Conservation (phyloP, 2,113 vertebrate species). For the Hymenochirus boettgeri region DNA sequence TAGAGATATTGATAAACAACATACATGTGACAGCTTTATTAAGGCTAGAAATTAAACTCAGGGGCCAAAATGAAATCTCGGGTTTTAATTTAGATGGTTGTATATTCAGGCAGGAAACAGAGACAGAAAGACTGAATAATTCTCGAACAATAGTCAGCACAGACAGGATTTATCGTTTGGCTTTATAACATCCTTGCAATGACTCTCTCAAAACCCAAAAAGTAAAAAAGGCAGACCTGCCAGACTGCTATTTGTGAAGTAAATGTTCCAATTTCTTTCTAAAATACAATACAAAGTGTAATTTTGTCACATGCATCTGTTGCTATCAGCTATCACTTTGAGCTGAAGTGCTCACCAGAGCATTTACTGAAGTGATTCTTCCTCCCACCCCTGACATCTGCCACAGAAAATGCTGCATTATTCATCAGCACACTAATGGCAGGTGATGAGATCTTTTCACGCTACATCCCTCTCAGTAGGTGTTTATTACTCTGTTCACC, state of each 20-base stretch:
- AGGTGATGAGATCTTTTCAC: constrained; percentile 84
- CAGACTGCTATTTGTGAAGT: constrained; percentile 59
- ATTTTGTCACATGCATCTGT: constrained; percentile 74
- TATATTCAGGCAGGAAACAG: constrained; percentile 20
- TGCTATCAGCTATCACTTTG: constrained; percentile 69
- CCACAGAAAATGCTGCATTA: constrained; percentile 76
- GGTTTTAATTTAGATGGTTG: constrained; percentile 26
- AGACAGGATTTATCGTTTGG: constrained; percentile 44
- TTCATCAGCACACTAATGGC: constrained; percentile 78
- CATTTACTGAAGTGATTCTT: constrained; percentile 67
- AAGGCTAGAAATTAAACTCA: constrained; percentile 30
- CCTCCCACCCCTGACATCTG: constrained; percentile 75
- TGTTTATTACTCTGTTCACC: constrained; percentile 81
- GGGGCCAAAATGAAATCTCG: constrained; percentile 23
- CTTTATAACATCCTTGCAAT: constrained; percentile 46
- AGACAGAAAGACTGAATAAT: constrained; percentile 23
- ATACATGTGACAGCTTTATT: constrained; percentile 42
- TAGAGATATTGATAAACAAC: too few species aligned
- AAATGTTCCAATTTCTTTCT: constrained; percentile 68
- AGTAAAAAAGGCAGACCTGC: constrained; percentile 43
- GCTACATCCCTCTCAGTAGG: constrained; percentile 76
- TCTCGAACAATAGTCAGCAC: constrained; percentile 22
- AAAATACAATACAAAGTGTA: constrained; percentile 67
- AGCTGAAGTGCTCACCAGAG: constrained; percentile 72
- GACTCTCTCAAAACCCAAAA: constrained; percentile 29